These are phyloP conservation scores for Chlamydotis undulata DNA, from an alignment of 2,113 vertebrate species.

Conservation along the genomic window DNA sequence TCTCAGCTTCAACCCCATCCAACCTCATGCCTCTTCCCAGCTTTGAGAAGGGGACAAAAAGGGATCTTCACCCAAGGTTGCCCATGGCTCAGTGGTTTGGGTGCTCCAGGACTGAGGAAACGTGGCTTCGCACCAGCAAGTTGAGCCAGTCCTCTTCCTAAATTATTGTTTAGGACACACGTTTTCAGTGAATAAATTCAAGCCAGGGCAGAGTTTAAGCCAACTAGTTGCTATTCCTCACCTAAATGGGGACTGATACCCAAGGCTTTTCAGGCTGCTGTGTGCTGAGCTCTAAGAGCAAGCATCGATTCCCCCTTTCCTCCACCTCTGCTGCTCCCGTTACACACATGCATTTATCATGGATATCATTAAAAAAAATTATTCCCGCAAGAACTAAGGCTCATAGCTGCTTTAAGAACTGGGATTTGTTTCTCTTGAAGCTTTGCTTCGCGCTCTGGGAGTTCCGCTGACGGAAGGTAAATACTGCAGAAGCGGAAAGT, in stretches of 20 bases:
- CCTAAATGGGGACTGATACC: not conserved
- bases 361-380: not conserved
- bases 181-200: not conserved
- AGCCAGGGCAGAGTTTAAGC: not conserved
- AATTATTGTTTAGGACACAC: not conserved
- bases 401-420: not conserved
- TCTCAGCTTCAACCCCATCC: not conserved
- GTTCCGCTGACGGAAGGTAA: not conserved
- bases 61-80: not conserved
- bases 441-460: not conserved
- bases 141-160: not conserved
- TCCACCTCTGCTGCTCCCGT: not conserved
- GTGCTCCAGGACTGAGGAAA: too few relatives aligned
- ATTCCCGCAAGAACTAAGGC: not conserved
- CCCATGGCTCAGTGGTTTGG: not conserved
- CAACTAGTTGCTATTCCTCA: not conserved
- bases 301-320: not conserved
- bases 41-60: not conserved
- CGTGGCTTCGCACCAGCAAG: accelerated
- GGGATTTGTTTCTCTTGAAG: not conserved
- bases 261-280: not conserved
- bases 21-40: not conserved
- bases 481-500: not conserved
- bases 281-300: not conserved
- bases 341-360: not conserved